Evolutionary conservation across 2,113 vertebrate genomes (phyloP), one percentile per base, ranked within the genome.

Genomic region (Caretta caretta): DNA sequence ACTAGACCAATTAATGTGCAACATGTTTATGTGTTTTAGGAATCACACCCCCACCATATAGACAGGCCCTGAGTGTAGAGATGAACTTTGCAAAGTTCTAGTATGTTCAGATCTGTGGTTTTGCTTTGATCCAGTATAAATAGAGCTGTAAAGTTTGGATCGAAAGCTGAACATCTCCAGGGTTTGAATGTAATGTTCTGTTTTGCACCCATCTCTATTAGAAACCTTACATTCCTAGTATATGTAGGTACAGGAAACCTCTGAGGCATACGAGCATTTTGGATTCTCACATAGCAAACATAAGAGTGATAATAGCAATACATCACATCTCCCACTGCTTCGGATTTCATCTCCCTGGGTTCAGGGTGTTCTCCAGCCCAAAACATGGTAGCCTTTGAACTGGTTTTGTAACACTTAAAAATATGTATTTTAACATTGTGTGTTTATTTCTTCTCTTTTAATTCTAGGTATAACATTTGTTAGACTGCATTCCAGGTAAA

Each of bases 231-330:
- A 84, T 97, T 84, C 42, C 56, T 10, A 22, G 84, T 95, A 88
- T 94, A 94, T 95, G 97, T 96, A 96, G 96, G 94, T 69, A 86
- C 87, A 91, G 89, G 89, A 89, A 92, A 95, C 17, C 97, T 93
- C 92, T 93, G 93, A 90, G 93, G 96, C 4, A 0, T 84, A 91
- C 90, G 65, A 92, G 62, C 87, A 87, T 95, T 96, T 94, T 93
- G 97, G 93, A 92, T 95, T 56, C 80, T 94, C 88, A 69, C 35
- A n/a, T 17, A 25, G 72, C 42, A 76, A 76, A 46, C 4, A 4
- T 46, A 46, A 13, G 72, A 46, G 72, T 42, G 57, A 92, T 94
- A 87, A 84, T 81, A 92, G 87, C 89, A 90, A 83, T 78, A 46
- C 81, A 69, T 88, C 94, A 89, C 88, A 25, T 88, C 92, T 89